Percentiles rank a stretch among this genome's conserved stretches.
Conservation (phyloP, 1,140 invertebrate genomes). For the Drosophila punjabiensis region DNA sequence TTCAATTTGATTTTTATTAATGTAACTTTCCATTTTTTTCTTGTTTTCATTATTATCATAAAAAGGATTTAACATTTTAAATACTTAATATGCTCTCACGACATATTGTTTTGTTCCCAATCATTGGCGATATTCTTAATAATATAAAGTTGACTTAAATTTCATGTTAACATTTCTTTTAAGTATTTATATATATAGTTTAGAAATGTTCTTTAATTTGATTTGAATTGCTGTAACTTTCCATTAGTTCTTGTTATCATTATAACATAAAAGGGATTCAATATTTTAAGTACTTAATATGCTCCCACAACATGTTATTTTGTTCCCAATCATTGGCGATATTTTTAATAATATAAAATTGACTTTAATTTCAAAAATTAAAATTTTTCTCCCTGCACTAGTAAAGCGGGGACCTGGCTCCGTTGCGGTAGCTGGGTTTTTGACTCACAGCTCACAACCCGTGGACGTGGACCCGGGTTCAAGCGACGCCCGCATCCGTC, state of each 20-base stretch:
- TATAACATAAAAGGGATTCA: background rate
- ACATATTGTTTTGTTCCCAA: background rate
- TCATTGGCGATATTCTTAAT: background rate
- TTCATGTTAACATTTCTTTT: background rate
- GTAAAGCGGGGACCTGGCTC: slow-evolving; percentile 34
- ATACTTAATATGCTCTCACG: background rate
- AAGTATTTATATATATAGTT: too few relatives aligned
- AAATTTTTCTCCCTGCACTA: background rate
- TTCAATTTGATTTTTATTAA: background rate
- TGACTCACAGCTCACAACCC: slow-evolving; percentile 62
- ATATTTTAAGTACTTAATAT: background rate
- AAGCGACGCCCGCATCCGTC: slow-evolving; percentile 71
- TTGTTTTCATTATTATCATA: background rate
- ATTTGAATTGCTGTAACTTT: too few relatives aligned
- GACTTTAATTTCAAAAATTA: too few relatives aligned
- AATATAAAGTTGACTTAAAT: background rate
- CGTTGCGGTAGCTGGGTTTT: slow-evolving; percentile 82
- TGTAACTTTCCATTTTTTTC: background rate
- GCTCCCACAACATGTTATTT: background rate
- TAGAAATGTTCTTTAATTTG: too few relatives aligned
- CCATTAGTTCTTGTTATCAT: background rate
- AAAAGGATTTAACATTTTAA: background rate
- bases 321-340: background rate
- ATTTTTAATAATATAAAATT: background rate
- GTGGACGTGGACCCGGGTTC: slow-evolving; percentile 37